Conservation (phyloP, 2,113 vertebrate species). For the Aspiorhynchus laticeps region DNA sequence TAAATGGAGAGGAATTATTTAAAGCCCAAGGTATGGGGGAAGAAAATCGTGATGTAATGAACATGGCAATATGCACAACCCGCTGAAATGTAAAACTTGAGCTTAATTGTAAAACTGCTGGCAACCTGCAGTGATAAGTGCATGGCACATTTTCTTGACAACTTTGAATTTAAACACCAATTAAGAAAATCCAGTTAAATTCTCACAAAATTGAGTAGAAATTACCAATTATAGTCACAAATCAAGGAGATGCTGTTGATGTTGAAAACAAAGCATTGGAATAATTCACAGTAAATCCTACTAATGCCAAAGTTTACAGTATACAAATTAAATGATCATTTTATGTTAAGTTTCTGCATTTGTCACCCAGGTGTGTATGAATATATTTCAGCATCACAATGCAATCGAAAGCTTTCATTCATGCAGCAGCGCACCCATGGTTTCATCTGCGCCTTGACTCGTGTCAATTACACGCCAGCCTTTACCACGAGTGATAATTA, state of each 20-base stretch:
- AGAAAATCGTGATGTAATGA: background rate
- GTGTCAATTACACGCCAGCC: slow-evolving; percentile 42
- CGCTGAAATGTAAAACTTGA: background rate
- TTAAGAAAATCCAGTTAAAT: background rate
- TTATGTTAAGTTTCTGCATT: background rate
- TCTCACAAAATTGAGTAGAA: background rate
- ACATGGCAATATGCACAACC: background rate
- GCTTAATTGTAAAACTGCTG: background rate
- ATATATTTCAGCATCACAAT: background rate
- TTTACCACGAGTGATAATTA: background rate
- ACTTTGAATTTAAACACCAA: background rate
- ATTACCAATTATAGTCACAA: background rate
- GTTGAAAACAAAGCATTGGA: background rate
- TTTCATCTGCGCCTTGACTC: background rate
- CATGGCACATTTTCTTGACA: background rate
- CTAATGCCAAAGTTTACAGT: background rate
- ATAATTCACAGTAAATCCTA: background rate
- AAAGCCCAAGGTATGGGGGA: background rate
- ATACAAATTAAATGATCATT: background rate
- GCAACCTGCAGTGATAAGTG: background rate
- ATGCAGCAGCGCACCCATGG: background rate
- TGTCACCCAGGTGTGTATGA: background rate
- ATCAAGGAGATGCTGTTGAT: background rate
- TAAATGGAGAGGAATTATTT: background rate
- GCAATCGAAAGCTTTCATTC: background rate